Conservation (phyloP, 2,888 invertebrate species). For the Melinaea menophilus region DNA sequence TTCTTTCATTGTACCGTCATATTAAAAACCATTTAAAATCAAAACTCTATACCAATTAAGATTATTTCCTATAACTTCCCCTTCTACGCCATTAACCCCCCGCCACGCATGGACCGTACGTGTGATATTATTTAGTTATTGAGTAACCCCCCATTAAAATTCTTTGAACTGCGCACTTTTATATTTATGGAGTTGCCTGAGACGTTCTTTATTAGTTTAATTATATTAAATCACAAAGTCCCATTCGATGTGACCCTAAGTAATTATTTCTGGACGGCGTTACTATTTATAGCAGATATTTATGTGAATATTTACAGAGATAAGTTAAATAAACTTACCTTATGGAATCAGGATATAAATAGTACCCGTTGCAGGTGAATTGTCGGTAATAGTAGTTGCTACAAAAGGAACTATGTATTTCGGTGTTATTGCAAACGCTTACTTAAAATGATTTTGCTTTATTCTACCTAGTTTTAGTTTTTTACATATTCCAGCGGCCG, state of each 20-base stretch:
- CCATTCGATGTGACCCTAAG: background rate
- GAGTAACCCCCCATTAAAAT: slow-evolving; percentile 48
- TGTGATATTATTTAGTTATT: slow-evolving; percentile 59
- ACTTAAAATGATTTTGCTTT: no score
- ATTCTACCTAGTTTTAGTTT: no score
- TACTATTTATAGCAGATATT: no score
- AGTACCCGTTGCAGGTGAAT: no score
- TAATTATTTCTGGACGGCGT: no score
- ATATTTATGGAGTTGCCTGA: background rate
- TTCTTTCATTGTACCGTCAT: background rate
- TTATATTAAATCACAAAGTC: background rate
- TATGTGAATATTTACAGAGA: no score
- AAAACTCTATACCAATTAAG: slow-evolving; percentile 22
- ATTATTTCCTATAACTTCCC: slow-evolving; percentile 36
- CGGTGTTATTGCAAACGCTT: no score
- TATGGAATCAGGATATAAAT: no score
- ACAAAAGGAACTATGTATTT: no score
- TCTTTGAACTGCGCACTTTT: slow-evolving; percentile 55
- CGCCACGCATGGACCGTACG: slow-evolving; percentile 51
- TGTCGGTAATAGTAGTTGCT: no score
- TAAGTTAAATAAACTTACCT: no score
- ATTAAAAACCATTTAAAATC: slow-evolving; percentile 19
- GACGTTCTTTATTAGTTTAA: slow-evolving; percentile 1
- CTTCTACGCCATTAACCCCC: slow-evolving; percentile 53
- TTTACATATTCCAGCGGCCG: no score